Evolutionary conservation across 2,797 vertebrate species (phyloP).

Genomic region (Scleropages formosus): DNA sequence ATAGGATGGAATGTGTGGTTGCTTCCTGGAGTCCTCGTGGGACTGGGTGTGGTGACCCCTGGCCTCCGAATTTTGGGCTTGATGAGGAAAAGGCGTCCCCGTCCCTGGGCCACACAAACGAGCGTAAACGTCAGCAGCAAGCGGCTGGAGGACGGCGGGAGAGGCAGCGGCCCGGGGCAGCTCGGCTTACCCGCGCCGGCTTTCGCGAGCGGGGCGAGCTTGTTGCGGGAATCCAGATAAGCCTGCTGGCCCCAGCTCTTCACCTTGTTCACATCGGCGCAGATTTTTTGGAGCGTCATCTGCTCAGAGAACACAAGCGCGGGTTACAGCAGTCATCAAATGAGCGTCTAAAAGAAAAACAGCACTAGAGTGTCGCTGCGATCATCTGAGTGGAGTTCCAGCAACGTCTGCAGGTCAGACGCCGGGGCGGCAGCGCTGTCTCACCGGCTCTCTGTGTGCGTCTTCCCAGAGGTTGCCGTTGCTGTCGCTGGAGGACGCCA

Average conservation of each 20-base stretch:
- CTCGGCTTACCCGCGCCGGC: slow-evolving; percentile 49
- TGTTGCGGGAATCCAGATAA: slow-evolving; percentile 64
- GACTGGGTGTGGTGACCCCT: slow-evolving; percentile 43
- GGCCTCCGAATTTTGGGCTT: slow-evolving; percentile 51
- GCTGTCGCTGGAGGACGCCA: slow-evolving; percentile 82
- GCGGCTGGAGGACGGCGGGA: not conserved
- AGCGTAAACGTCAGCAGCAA: not conserved
- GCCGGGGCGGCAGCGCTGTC: slow-evolving; percentile 33
- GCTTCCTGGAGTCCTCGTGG: slow-evolving; percentile 61
- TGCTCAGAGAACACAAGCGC: slow-evolving; percentile 46
- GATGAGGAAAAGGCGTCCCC: slow-evolving; percentile 41
- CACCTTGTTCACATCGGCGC: slow-evolving; percentile 68
- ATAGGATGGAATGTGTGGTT: slow-evolving; percentile 76
- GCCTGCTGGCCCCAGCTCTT: slow-evolving; percentile 72
- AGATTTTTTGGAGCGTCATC: slow-evolving; percentile 73
- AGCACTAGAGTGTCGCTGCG: too few relatives aligned
- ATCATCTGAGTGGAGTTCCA: too few relatives aligned
- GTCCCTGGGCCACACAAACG: not conserved
- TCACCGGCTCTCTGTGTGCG: slow-evolving; percentile 70
- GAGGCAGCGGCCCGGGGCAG: not conserved
- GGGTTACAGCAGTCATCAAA: too few relatives aligned
- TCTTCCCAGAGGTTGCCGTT: slow-evolving; percentile 79
- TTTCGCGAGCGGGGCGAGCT: slow-evolving; percentile 52
- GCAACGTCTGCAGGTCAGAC: not conserved
- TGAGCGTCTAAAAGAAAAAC: too few relatives aligned